Conservation (phyloP, 2,113 vertebrate species). For the Amphiprion ocellaris region DNA sequence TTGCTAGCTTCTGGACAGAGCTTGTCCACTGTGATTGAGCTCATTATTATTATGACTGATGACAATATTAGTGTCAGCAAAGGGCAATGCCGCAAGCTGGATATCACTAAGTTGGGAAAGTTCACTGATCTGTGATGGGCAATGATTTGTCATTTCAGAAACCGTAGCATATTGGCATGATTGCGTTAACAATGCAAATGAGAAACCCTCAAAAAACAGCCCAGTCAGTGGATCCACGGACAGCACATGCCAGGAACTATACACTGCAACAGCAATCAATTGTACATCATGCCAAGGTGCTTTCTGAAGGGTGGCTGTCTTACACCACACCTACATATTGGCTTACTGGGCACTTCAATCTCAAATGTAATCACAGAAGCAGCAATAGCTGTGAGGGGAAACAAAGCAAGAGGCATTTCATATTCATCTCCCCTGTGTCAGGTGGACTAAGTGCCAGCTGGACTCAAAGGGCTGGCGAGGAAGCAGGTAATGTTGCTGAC, state of each 20-base stretch:
- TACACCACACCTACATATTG: conserved; percentile 67
- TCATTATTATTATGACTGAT: conserved; percentile 31
- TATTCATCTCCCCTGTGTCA: conserved; percentile 79
- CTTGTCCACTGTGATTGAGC: conserved; percentile 45
- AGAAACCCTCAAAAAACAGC: conserved; percentile 2
- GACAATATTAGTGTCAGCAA: conserved; percentile 16
- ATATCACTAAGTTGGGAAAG: neutral
- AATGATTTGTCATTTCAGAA: neutral
- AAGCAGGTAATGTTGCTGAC: conserved; percentile 77
- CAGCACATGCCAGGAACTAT: conserved; percentile 37
- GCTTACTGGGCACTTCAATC: conserved; percentile 72
- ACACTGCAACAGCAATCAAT: conserved; percentile 46
- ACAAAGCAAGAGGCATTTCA: conserved; percentile 79
- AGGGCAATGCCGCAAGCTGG: neutral
- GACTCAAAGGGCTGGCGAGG: conserved; percentile 62
- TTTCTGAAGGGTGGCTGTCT: conserved; percentile 55
- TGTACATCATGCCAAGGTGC: conserved; percentile 49
- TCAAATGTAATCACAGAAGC: conserved; percentile 76
- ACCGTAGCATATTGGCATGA: too few species aligned
- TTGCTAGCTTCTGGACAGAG: conserved; percentile 51
- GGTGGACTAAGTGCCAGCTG: conserved; percentile 74
- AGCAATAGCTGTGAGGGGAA: conserved; percentile 71
- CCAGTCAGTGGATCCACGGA: conserved; percentile 28
- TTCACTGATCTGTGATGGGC: conserved; percentile 6
- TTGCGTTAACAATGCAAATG: neutral